Evolutionary conservation across 2,113 vertebrate species (phyloP).

Genomic region (Cynoglossus semilaevis): DNA sequence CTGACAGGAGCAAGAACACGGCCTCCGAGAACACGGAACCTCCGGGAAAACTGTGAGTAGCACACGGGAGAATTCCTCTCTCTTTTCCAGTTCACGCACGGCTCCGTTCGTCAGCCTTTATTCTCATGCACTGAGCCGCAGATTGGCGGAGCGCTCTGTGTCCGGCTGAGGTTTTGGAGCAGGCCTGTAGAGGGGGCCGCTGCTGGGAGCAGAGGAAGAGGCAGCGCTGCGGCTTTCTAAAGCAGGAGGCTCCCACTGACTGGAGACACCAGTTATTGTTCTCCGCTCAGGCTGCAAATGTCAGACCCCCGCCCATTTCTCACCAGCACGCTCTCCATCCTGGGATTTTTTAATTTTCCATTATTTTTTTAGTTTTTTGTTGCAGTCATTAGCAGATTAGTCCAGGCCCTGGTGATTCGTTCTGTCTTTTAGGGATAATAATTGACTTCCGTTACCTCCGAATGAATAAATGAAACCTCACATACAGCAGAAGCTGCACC

Average conservation of each 20-base stretch:
- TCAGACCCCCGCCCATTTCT: constrained; percentile 29
- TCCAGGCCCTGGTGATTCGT: constrained; percentile 33
- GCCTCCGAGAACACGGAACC: neutral
- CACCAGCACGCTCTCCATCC: neutral
- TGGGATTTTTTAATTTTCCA: neutral
- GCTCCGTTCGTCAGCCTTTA: constrained; percentile 1
- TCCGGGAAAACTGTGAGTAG: constrained; percentile 65
- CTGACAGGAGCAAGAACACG: constrained; percentile 27
- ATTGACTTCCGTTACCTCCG: neutral
- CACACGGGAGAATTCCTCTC: neutral
- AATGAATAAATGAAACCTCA: neutral
- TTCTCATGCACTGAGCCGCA: constrained; percentile 39
- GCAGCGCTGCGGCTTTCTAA: constrained; percentile 52
- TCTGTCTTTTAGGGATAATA: constrained; percentile 19
- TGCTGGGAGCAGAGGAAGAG: constrained; percentile 1
- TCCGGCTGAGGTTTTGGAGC: constrained; percentile 48
- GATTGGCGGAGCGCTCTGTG: constrained; percentile 49
- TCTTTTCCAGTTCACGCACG: too few species aligned
- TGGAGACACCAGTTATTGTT: constrained; percentile 60
- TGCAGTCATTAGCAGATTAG: constrained; percentile 36
- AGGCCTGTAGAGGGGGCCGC: constrained; percentile 74
- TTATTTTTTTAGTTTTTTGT: constrained; percentile 21
- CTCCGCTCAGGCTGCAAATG: constrained; percentile 31
- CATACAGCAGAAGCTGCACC: constrained; percentile 4
- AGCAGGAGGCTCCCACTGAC: constrained; percentile 8